phyloP scores from a whole-genome alignment of 53 echinoderm and acorn worm genomes.

The Hippasteria phrygiana region DNA sequence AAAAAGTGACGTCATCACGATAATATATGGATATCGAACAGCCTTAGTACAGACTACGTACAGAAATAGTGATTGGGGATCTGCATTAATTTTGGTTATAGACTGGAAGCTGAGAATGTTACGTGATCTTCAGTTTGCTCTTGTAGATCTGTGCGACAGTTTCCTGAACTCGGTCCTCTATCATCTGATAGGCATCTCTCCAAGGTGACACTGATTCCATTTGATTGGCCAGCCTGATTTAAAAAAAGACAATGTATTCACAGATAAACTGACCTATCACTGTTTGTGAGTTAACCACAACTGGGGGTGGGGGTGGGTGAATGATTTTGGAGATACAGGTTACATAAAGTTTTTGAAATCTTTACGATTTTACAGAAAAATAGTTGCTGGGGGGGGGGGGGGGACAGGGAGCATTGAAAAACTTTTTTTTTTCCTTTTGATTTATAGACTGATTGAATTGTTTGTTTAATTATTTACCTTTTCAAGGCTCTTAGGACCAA shows the following conservation, averaged over 20 bases:
- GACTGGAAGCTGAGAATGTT: neutral
- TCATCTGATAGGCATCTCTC: constrained; percentile 75
- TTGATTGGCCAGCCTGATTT: constrained; percentile 16
- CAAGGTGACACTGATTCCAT: constrained; percentile 56
- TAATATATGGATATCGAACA: too few relatives aligned
- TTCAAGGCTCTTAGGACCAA: constrained; percentile 77
- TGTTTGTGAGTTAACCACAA: too few relatives aligned
- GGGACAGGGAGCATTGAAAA: neutral
- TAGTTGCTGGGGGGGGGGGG: neutral
- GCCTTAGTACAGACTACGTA: too few relatives aligned
- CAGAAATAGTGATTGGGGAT: too few relatives aligned
- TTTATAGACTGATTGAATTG: too few relatives aligned
- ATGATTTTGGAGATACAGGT: too few relatives aligned
- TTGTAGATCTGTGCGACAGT: constrained; percentile 76
- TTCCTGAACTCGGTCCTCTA: constrained; percentile 74
- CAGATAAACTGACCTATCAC: too few relatives aligned
- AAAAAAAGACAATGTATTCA: neutral
- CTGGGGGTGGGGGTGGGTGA: too few relatives aligned
- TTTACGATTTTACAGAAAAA: too few relatives aligned
- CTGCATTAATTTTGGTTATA: neutral
- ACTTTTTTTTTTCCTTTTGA: too few relatives aligned
- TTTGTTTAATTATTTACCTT: constrained; percentile 81
- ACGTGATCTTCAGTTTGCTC: constrained; percentile 70
- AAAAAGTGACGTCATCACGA: too few relatives aligned
- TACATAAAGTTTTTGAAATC: too few relatives aligned